Evolutionary conservation across 2,888 invertebrate species (phyloP), one percentile per base, ranked within the genome.

Genomic region (Dichetophora obliterata): DNA sequence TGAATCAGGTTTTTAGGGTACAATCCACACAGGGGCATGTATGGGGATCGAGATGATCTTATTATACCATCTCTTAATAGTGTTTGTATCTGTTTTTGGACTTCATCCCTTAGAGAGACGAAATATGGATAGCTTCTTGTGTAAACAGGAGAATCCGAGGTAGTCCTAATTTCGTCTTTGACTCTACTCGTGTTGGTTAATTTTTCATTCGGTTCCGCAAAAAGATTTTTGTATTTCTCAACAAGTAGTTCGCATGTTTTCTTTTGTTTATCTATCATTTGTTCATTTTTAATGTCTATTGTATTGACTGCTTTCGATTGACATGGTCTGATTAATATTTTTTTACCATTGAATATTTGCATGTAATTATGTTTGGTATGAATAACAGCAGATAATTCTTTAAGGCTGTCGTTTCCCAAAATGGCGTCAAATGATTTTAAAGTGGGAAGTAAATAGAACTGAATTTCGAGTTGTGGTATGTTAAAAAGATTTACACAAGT

Each of bases 81-180:
- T 69, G 57, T 14, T 11, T 69, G 11, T 5, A 78, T 69, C 73
- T 80, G 76, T 16, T 66, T 31, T n/a, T 78, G 69, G 8, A 80
- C 69, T 27, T 76, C 59, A 24, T 57, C 22, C n/a, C 72, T 78
- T 2, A 79, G 16, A 3, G 76, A 70, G 19, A 59, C 65, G 34
- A 75, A 77, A n/a, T 77, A 77, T 6, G 79, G 75, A 50, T 77
- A 79, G 16, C 14, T 54, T 65, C 65, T 76, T 16, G 77, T 19
- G 22, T 75, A 77, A 19, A 78, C 72, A 14, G 54, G 76, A 3
- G 50, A 43, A 8, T 75, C 69, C n/a, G 57, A 72, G 19, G 19
- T 70, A 0, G 77, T 80, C 2, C 69, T 73, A 37, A 79, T 75
- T 31, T 77, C 75, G 6, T 69, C 79, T 24, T 68, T 48, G 3